Evolutionary conservation across 1,140 invertebrate species (phyloP).

Genomic region (Steinernema khuongi): DNA sequence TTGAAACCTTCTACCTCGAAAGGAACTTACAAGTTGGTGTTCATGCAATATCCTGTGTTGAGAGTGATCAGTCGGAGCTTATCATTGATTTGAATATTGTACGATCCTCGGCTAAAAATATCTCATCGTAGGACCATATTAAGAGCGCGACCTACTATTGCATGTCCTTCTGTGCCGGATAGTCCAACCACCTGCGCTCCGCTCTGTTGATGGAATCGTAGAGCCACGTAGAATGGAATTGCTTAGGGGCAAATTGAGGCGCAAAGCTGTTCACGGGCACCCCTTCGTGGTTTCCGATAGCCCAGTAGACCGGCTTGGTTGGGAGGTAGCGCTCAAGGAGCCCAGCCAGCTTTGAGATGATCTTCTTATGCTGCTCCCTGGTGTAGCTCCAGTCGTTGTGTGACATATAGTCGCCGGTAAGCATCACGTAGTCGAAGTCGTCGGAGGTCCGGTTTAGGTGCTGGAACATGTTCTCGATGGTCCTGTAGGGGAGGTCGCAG

Average conservation of each 20-base stretch:
- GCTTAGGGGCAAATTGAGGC: constrained; percentile 49
- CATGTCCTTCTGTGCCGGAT: constrained; percentile 29
- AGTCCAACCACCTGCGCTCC: constrained; percentile 40
- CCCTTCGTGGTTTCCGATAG: constrained; percentile 56
- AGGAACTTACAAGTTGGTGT: constrained; percentile 51
- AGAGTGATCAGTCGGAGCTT: constrained; percentile 49
- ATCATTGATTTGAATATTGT: constrained; percentile 35
- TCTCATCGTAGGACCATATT: neutral
- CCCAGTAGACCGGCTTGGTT: constrained; percentile 54
- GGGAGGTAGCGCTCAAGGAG: constrained; percentile 48
- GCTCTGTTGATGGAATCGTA: constrained; percentile 45
- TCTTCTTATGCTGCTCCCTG: constrained; percentile 38
- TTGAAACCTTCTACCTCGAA: no score
- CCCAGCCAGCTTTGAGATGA: constrained; percentile 30
- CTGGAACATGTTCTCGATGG: constrained; percentile 51
- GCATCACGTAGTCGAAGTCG: constrained; percentile 52
- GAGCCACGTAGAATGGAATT: constrained; percentile 54
- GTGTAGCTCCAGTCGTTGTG: constrained; percentile 56
- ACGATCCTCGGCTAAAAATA: constrained; percentile 52
- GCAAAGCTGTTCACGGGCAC: constrained; percentile 58
- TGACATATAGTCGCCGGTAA: constrained; percentile 51
- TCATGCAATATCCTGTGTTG: constrained; percentile 57
- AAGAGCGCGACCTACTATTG: constrained; percentile 42
- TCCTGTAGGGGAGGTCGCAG: constrained; percentile 50
- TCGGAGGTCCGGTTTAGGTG: constrained; percentile 44